A percentile compares a stretch with the other conserved stretches of the same genome.
Evolutionary conservation across 2,113 vertebrate genomes (phyloP).

Genomic region (Scortum barcoo): DNA sequence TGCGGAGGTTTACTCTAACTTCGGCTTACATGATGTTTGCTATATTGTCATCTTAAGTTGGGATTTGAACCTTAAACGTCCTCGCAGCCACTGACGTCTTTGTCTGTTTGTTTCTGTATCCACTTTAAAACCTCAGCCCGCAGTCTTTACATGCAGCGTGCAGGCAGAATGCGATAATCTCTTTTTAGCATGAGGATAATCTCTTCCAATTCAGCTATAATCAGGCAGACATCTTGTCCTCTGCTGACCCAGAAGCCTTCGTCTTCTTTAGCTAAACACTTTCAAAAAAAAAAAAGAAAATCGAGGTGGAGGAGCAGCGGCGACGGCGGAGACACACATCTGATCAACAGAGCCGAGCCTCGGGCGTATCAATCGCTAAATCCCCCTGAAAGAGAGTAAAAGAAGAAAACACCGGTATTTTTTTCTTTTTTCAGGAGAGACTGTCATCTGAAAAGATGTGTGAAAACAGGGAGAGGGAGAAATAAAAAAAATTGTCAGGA

Average conservation of each 20-base stretch:
- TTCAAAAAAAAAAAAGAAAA: not conserved
- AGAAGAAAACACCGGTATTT: conserved; percentile 17
- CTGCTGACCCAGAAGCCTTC: conserved; percentile 54
- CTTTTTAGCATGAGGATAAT: conserved; percentile 58
- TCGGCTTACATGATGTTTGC: conserved; percentile 20
- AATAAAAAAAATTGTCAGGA: not conserved
- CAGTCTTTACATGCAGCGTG: conserved; percentile 31
- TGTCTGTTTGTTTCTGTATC: conserved; percentile 48
- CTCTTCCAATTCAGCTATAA: conserved; percentile 55
- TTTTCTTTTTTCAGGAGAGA: conserved; percentile 26
- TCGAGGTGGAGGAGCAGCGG: conserved; percentile 28
- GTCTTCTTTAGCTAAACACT: conserved; percentile 10
- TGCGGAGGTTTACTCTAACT: conserved; percentile 21
- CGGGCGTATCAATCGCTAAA: conserved; percentile 51
- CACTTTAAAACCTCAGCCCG: conserved; percentile 31
- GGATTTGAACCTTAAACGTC: conserved; percentile 46
- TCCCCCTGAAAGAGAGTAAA: conserved; percentile 40
- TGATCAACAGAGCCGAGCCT: conserved; percentile 49
- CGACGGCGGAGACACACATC: conserved; percentile 20
- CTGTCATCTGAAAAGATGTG: conserved; percentile 42
- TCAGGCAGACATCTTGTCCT: conserved; percentile 67
- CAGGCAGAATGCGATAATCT: conserved; percentile 49
- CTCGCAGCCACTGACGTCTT: conserved; percentile 15
- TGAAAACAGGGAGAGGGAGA: conserved; percentile 8
- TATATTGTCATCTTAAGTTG: conserved; percentile 31